Evolutionary conservation across 2,797 vertebrate species (phyloP), one percentile per base, ranked within the genome.

Genomic region (Apogon talboti): DNA sequence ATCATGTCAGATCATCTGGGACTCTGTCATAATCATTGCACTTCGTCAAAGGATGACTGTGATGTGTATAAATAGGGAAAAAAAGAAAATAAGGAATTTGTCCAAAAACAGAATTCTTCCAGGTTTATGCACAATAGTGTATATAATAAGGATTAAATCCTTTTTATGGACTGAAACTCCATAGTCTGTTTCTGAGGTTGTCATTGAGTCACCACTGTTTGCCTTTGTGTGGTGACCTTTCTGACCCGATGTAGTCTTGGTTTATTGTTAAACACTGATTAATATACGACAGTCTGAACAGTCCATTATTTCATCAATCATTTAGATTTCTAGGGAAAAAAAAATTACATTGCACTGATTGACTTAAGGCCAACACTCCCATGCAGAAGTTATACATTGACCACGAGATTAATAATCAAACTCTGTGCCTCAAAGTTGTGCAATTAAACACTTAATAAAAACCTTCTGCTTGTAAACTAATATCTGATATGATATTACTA

Each of bases 351-450:
- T 78, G 59, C 35, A 49, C 65, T 52, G 11, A 40, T 61, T 74
- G n/a, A 66, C 53, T 59, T 56, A 16, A 52, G 63, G 69, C 41
- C 46, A 13, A 40, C 33, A 46, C 58, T 53, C 37, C 59, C 41
- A 51, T 59, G 12, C n/a, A 54, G 44, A 72, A 78, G 83, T 88
- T 90, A 83, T 55, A 80, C 83, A 86, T 83, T 91, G 60, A 63
- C 76, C 38, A 47, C 57, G 49, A 64, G 62, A 73, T 92, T 88
- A 92, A 92, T 91, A 67, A 89, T 91, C 82, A 78, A 92, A 88
- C 86, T 60, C 19, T 4, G 21, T 48, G 62, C n/a, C 52, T 55
- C 5, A 4, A 41, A 45, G 60, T 66, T 65, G 55, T 48, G 49
- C 50, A 55, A 24, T 54, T 16, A 12, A 66, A 37, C 42, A 45